phyloP scores from a whole-genome alignment of 2,113 vertebrate species.

The Platichthys stellatus region DNA sequence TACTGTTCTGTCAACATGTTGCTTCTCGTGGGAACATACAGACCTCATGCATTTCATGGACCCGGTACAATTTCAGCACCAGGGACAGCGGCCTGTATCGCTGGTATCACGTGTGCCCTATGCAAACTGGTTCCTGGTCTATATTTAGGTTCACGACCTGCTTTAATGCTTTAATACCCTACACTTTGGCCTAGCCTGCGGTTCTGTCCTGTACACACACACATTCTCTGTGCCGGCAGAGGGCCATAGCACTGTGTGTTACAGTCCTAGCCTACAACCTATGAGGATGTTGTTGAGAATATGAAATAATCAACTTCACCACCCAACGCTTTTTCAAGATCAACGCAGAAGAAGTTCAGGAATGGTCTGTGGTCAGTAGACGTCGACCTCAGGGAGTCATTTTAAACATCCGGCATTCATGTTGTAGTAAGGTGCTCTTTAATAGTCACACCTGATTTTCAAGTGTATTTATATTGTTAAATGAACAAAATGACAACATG shows the following conservation, averaged over 20 bases:
- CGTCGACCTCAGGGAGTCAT: conserved; percentile 10
- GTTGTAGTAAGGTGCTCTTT: not conserved
- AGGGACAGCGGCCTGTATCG: conserved; percentile 71
- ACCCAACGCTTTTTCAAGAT: not conserved
- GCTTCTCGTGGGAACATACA: not conserved
- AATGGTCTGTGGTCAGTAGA: conserved; percentile 23
- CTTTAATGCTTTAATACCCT: conserved; percentile 64
- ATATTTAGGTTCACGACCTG: conserved; percentile 66
- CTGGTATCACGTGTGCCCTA: conserved; percentile 60
- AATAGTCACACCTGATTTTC: not conserved
- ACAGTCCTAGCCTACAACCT: not conserved
- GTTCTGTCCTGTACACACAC: conserved; percentile 15
- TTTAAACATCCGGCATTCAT: conserved; percentile 7
- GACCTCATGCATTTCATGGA: not conserved
- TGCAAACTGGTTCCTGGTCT: conserved; percentile 61
- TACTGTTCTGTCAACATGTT: not conserved
- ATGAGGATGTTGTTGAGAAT: not conserved
- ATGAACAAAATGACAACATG: no score
- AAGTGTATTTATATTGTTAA: not conserved
- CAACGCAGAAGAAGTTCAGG: not conserved
- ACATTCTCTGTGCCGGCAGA: not conserved
- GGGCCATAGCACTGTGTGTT: not conserved
- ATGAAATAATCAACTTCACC: conserved; percentile 12
- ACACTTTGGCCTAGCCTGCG: conserved; percentile 28
- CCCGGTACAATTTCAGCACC: conserved; percentile 71